Evolutionary conservation across 1,140 invertebrate species (phyloP), one percentile per base, ranked within the genome.

Genomic region (Cardiocondyla obscurior): DNA sequence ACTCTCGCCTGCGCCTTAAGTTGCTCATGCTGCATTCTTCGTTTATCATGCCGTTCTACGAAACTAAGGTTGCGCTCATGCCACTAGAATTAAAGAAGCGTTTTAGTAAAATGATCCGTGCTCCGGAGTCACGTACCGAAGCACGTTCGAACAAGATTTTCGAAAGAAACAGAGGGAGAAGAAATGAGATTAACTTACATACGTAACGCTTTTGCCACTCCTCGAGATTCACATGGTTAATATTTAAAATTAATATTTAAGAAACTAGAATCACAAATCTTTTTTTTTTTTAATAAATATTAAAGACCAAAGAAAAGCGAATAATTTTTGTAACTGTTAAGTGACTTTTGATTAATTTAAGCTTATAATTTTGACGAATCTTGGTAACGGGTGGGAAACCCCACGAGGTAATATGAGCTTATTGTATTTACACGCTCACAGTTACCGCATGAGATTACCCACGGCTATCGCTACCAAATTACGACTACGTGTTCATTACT

Each of bases 381-480:
- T 90, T 90, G 89, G 92, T 92, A 94, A 90, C 90, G 92, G 90
- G 92, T 94, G 93, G 92, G 95, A 95, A 96, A 97, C 95, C 96
- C 96, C 96, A 96, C 95, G 95, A 95, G 96, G 96, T 96, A 96
- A 95, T 95, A 95, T 96, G 96, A 96, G 96, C 93, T 90, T 88
- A 91, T 91, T 84, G 90, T 93, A 94, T 94, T 93, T 93, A 94
- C 91, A 93, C 93, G 92, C 97, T 97, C 97, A 97, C 96, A 97
- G 97, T 97, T 98, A 98, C 97, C 96, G 96, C 96, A 97, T 97
- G 97, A 98, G 97, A 98, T 98, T 98, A 97, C 89, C 91, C 91
- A 93, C 93, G 94, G 58, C 94, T 90, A 90, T 90, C 94, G 93
- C 91, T 94, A 94, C 93, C 93, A 91, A 90, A 82, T 85, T 84